Evolutionary conservation across 1,140 invertebrate species (phyloP).

Genomic region (Hycleus phaleratus): DNA sequence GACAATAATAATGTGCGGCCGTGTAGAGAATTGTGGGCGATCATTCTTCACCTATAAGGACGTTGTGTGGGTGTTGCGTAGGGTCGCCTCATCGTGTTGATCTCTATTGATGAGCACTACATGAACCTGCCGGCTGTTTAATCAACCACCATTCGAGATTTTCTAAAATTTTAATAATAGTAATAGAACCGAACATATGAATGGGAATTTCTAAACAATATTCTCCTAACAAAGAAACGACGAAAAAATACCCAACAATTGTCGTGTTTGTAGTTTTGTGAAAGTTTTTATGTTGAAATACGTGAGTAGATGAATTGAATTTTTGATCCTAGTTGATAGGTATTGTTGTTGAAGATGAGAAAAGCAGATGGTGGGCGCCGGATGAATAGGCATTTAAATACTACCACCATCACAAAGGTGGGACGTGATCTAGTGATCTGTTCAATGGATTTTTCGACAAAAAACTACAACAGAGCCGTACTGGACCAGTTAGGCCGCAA

Average conservation of each 20-base stretch:
- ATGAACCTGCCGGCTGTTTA: constrained; percentile 10
- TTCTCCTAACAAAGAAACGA: background rate
- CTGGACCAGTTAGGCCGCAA: too few species aligned
- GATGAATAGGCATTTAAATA: constrained; percentile 14
- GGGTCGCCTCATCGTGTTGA: background rate
- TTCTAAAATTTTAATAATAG: background rate
- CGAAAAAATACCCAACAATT: background rate
- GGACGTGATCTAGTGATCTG: constrained; percentile 14
- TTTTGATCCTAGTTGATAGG: background rate
- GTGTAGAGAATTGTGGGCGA: too few species aligned
- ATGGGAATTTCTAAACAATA: too few species aligned
- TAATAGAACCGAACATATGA: too few species aligned
- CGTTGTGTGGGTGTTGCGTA: constrained; percentile 12
- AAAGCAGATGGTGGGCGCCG: constrained; percentile 16
- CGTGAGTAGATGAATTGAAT: background rate
- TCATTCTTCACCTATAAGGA: constrained; percentile 7
- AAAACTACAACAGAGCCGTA: background rate
- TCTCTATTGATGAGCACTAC: constrained; percentile 4
- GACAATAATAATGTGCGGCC: too few species aligned
- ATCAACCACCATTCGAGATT: too few species aligned
- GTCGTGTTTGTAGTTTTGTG: background rate
- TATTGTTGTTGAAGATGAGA: background rate
- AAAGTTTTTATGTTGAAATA: background rate
- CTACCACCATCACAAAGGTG: constrained; percentile 7
- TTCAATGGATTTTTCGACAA: constrained; percentile 9